phyloP scores from a whole-genome alignment of 2,888 invertebrate species.

The Drosophila mimica region DNA sequence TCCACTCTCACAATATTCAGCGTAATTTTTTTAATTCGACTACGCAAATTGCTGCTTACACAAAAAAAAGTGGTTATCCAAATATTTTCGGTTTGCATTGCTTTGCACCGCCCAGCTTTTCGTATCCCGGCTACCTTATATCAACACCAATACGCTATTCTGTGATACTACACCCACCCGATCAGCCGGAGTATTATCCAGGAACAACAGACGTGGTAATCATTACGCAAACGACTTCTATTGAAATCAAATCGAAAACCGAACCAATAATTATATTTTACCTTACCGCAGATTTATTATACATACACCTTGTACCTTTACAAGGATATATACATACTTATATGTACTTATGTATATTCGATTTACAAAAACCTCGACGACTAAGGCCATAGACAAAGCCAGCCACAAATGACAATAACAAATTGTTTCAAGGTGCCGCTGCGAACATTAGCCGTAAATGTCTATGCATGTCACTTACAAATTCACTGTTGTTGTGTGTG shows the following conservation, averaged over 20 bases:
- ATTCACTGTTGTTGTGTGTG: background rate
- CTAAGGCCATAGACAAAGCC: slow-evolving; percentile 23
- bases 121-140: background rate
- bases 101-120: background rate
- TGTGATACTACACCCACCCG: background rate
- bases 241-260: background rate
- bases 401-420: slow-evolving; percentile 12
- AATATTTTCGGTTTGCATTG: background rate
- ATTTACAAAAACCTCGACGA: slow-evolving; percentile 27
- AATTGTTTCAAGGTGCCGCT: slow-evolving; percentile 46
- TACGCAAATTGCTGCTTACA: too few species aligned
- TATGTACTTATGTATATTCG: background rate
- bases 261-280: background rate
- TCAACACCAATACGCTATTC: background rate
- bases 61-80: background rate
- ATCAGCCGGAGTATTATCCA: background rate
- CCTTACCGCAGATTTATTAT: background rate
- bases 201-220: background rate
- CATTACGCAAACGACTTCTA: background rate
- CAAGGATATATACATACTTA: background rate
- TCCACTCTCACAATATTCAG: background rate
- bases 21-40: too few species aligned
- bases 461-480: slow-evolving; percentile 11
- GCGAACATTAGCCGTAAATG: slow-evolving; percentile 20
- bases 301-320: background rate